These are phyloP conservation scores for Papilio polyxenes DNA, from an alignment of 1,140 invertebrate genomes.

Conservation along the genomic window DNA sequence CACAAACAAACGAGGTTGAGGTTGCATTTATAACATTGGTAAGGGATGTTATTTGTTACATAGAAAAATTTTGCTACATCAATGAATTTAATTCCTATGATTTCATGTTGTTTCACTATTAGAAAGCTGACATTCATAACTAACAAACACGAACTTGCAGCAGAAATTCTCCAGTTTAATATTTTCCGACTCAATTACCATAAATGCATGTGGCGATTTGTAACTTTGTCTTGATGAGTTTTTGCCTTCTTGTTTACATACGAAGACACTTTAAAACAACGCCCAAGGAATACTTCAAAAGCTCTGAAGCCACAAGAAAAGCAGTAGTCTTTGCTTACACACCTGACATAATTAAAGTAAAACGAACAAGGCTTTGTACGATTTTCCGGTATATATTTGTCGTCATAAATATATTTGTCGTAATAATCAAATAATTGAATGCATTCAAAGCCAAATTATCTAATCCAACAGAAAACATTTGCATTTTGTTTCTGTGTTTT, in stretches of 20 bases:
- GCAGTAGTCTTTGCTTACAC: conserved; percentile 24
- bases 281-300: conserved; percentile 22
- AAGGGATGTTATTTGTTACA: too few relatives aligned
- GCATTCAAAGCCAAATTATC: not conserved
- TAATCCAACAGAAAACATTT: not conserved
- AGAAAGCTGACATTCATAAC: too few relatives aligned
- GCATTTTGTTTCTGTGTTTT: too few relatives aligned
- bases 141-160: too few relatives aligned
- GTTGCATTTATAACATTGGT: too few relatives aligned
- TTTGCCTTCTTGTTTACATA: not conserved
- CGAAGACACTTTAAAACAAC: not conserved
- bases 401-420: not conserved
- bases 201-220: not conserved
- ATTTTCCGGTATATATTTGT: not conserved
- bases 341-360: conserved; percentile 34
- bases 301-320: conserved; percentile 22
- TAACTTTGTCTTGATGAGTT: not conserved
- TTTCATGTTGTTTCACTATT: too few relatives aligned
- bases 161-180: too few relatives aligned
- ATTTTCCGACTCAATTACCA: not conserved
- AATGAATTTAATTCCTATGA: too few relatives aligned
- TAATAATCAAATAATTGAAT: not conserved
- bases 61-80: too few relatives aligned
- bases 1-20: too few relatives aligned
- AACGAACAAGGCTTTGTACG: conserved; percentile 24